Base-by-base conservation (phyloP, 1,140 invertebrate species). In the Neodiprion pinetum region DNA sequence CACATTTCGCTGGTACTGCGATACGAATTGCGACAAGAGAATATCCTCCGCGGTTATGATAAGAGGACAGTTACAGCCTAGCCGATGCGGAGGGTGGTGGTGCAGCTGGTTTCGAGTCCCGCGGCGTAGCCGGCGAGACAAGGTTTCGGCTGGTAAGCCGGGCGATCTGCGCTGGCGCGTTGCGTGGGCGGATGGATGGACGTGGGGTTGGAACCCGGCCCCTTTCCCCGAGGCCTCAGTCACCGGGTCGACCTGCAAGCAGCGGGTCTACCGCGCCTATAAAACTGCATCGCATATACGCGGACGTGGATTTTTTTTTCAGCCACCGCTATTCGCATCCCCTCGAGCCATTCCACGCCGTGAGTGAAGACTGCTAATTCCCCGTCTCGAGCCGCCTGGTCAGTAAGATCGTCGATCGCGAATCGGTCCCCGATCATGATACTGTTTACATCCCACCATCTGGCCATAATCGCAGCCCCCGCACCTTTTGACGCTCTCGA, bases 211-310 rank as follows among this genome's bases (percentile, higher is more conserved):
- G n/a, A 40, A 40, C 53, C 53, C 8, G 53, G 53, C 53, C 53
- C 53, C 53, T 61, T 61, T 61, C 53, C 53, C 53, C 53, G 67
- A 21, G 79, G 82, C 81, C 77, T 87, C 85, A 87, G 86, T 87
- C 84, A 86, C 85, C 86, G 85, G 84, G 81, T 80, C 83, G 85
- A 86, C 84, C 82, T 82, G 85, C 85, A 79, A 81, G 81, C 79
- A 84, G 79, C 81, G 85, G 81, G 77, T 80, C 80, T 83, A 77
- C 53, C 80, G 80, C 79, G 82, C 53, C 53, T 61, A 61, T 12
- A 14, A 17, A 40, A 40, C 5, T 40, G 28, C 28, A 40, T 40
- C 28, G 28, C 28, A 40, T 5, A 21, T 14, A n/a, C 61, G 61
- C 7, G 61, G 7, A 7, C 1, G 61, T 66, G 3, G 61, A 65